A percentile compares a stretch with the other conserved stretches of the same genome.
Conservation (phyloP, 2,888 invertebrate species). For the Osmoderma eremita region DNA sequence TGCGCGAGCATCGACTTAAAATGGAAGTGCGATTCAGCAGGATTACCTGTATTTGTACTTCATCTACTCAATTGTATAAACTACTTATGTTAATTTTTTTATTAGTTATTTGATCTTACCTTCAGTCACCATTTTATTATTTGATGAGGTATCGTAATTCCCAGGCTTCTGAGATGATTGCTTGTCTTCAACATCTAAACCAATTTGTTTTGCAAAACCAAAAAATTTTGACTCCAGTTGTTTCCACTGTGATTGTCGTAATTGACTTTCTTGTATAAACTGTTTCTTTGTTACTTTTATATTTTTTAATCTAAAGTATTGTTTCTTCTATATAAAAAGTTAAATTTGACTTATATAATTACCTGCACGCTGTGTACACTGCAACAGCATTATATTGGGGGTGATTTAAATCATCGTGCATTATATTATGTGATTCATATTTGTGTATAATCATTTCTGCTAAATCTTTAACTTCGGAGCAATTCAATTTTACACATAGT, state of each 20-base stretch:
- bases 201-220: constrained; percentile 57
- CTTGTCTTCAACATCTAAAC: constrained; percentile 46
- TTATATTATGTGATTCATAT: constrained; percentile 65
- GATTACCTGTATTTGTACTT: too few relatives aligned
- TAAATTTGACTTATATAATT: constrained; percentile 46
- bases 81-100: too few relatives aligned
- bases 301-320: constrained; percentile 64
- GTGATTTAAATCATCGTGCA: constrained; percentile 68
- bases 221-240: constrained; percentile 71
- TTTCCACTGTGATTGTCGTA: constrained; percentile 71
- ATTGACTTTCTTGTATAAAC: constrained; percentile 68
- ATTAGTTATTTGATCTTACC: too few relatives aligned
- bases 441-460: constrained; percentile 68
- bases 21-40: too few relatives aligned
- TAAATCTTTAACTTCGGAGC: constrained; percentile 63
- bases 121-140: too few relatives aligned
- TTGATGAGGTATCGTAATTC: neutral
- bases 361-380: constrained; percentile 73
- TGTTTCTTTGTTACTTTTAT: constrained; percentile 69
- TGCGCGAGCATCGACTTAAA: too few relatives aligned
- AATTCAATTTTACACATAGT: constrained; percentile 70
- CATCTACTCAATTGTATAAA: too few relatives aligned
- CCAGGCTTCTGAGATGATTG: neutral
- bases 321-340: neutral
- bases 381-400: constrained; percentile 75